Evolutionary conservation across 2,888 invertebrate genomes (phyloP), one percentile per base, ranked within the genome.

Genomic region (Caenorhabditis imperialis): DNA sequence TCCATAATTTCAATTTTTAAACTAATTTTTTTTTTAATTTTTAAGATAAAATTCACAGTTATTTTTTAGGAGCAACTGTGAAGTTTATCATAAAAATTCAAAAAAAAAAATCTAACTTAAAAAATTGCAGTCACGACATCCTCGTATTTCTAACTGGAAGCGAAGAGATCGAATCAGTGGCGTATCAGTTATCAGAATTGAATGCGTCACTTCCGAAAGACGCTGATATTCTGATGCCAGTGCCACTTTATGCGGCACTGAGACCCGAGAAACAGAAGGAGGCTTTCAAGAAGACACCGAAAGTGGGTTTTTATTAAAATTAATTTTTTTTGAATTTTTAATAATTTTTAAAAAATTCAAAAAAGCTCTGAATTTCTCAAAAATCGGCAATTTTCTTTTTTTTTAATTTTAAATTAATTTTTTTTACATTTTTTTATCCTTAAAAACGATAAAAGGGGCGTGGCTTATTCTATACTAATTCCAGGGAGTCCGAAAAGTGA

Each of bases 151-250:
- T 96, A 2, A 96, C 96, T 0, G 95, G 96, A 18, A 93, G 93
- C 91, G 96, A 98, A 87, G 97, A 98, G 90, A 96, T 98, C 3
- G 92, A 94, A 67, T 90, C 69, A 4, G 63, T 61, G 7, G 60
- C 38, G 3, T n/a, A 63, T 0, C 67, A 70, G 42, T 20, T 81
- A 1, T 94, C 94, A 84, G 95, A 97, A 90, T 90, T 96, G 86
- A 93, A 93, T 86, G 95, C 94, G 1, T 96, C 96, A 88, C 93
- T 2, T 87, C 89, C 42, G 91, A 33, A 53, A 3, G 40, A 20
- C 3, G 61, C 54, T 27, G 71, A 71, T 53, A 37, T 60, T 18
- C n/a, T 71, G 1, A 58, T 82, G 44, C 53, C 83, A 5, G 63
- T 81, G n/a, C 81, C 81, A 5, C 55, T 84, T 3, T 83, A 84